These are phyloP conservation scores for Acronicta alni DNA, from an alignment of 2,888 invertebrate genomes.

Conservation along the genomic window DNA sequence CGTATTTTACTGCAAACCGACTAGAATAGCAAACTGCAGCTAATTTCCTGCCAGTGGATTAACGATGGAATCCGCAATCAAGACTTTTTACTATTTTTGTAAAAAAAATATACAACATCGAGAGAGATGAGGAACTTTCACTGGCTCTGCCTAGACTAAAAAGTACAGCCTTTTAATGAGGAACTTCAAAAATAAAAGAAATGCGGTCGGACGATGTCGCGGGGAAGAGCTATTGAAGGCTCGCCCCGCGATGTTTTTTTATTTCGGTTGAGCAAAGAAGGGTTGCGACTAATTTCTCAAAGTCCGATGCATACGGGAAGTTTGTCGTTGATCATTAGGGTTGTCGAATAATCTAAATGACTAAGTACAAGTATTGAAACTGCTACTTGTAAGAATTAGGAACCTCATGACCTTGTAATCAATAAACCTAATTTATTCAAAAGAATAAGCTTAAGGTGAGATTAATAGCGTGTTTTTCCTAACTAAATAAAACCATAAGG, in stretches of 20 bases:
- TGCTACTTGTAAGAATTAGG: too few relatives aligned
- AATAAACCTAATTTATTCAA: too few relatives aligned
- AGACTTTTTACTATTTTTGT: slow-evolving; percentile 39
- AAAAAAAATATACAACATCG: slow-evolving; percentile 29
- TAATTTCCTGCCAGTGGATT: slow-evolving; percentile 32
- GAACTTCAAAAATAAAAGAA: slow-evolving; percentile 53
- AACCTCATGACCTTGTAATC: too few relatives aligned
- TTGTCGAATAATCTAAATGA: too few relatives aligned
- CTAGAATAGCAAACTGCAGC: slow-evolving; percentile 8
- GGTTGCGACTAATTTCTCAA: slow-evolving; percentile 15
- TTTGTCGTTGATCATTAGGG: neutral
- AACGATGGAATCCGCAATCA: slow-evolving; percentile 32
- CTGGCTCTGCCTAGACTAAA: slow-evolving; percentile 43
- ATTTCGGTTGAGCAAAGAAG: slow-evolving; percentile 19
- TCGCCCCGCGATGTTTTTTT: slow-evolving; percentile 13
- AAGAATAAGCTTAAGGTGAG: too few relatives aligned
- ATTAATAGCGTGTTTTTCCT: too few relatives aligned
- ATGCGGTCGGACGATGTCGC: slow-evolving; percentile 34
- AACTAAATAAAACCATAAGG: too few relatives aligned
- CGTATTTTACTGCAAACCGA: neutral
- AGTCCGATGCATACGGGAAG: neutral
- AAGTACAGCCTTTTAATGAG: slow-evolving; percentile 47
- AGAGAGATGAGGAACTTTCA: slow-evolving; percentile 50
- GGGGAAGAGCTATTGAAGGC: slow-evolving; percentile 42
- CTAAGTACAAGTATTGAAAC: too few relatives aligned